Conservation (phyloP, 1,140 invertebrate genomes). For the Latrodectus geometricus region DNA sequence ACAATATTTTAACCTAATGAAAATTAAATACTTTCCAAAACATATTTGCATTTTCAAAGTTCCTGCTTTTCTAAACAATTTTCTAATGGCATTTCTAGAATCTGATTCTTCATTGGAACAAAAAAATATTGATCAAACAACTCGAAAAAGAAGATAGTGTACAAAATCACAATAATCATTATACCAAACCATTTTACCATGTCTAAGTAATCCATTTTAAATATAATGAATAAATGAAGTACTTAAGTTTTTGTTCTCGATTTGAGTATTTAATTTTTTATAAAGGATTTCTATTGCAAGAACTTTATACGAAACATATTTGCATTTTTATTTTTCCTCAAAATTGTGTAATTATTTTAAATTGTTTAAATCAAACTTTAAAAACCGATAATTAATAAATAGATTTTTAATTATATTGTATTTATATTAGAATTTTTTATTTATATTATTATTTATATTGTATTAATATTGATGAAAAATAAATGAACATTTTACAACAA, state of each 20-base stretch:
- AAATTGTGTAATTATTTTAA: background rate
- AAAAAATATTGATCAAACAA: background rate
- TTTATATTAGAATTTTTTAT: no score
- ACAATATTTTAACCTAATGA: no score
- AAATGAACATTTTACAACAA: no score
- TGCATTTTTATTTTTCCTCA: background rate
- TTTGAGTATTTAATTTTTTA: background rate
- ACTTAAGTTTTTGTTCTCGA: background rate
- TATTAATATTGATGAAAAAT: no score
- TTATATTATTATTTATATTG: no score
- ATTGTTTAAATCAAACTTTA: background rate
- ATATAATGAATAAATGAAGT: background rate
- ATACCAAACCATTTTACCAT: background rate
- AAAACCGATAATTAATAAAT: no score
- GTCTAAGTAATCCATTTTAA: background rate
- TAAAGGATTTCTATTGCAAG: background rate
- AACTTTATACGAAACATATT: background rate
- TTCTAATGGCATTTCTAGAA: background rate
- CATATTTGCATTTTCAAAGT: no score
- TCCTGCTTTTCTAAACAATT: no score
- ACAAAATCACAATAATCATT: background rate
- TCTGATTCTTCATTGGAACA: background rate
- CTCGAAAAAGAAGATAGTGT: background rate
- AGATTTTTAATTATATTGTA: no score
- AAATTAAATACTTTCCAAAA: no score